These are phyloP conservation scores for Microcebus ravelobensis DNA, from an alignment of 2,113 vertebrate genomes.

Conservation along the genomic window DNA sequence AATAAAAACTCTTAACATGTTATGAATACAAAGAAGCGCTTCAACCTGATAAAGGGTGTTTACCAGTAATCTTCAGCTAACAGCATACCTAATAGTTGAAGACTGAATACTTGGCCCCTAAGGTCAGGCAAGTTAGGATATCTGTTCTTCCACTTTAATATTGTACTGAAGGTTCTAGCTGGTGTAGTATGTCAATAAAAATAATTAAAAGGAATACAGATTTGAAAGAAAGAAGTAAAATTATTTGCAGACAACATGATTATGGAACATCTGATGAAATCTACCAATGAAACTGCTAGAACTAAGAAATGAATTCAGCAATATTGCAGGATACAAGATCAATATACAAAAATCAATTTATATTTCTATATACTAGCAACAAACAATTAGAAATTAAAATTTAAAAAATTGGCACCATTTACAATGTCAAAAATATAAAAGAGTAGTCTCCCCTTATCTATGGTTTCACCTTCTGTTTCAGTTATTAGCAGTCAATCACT, in stretches of 20 bases:
- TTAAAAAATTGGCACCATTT: not conserved
- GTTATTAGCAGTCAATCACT: too few species aligned
- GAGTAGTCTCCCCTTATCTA: too few species aligned
- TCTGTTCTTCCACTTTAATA: not conserved
- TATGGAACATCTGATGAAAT: not conserved
- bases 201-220: not conserved
- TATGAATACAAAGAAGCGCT: not conserved
- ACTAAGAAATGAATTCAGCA: not conserved
- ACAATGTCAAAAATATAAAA: not conserved
- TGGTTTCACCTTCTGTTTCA: too few species aligned
- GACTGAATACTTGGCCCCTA: not conserved
- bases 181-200: not conserved
- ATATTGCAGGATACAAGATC: not conserved
- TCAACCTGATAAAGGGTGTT: not conserved
- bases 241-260: not conserved
- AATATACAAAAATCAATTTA: not conserved
- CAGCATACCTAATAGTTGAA: not conserved
- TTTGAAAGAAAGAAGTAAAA: not conserved
- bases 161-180: not conserved
- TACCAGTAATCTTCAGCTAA: not conserved
- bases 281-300: not conserved
- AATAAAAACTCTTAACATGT: not conserved
- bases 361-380: not conserved
- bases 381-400: not conserved
- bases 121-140: not conserved